A percentile compares a stretch with the other conserved stretches of the same genome.
These are phyloP conservation scores for Hyppa rectilinea DNA, from an alignment of 2,888 invertebrate species.

Conservation along the genomic window DNA sequence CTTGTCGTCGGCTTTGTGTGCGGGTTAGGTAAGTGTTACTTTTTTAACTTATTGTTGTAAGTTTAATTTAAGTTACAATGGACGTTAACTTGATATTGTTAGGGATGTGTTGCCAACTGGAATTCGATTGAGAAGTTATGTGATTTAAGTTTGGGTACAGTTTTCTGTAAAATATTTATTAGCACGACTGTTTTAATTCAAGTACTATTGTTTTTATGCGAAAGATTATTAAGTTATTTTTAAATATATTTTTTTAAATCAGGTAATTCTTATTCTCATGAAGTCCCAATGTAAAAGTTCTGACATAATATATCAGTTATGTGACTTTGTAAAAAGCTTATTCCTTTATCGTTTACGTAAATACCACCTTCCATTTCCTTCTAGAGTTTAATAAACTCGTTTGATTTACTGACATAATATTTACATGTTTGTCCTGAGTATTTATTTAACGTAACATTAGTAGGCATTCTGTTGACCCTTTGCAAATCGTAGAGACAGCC, in stretches of 20 bases:
- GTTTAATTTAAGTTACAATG: conserved; percentile 34
- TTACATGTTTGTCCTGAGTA: not conserved
- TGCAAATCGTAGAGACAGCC: not conserved
- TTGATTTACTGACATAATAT: conserved; percentile 24
- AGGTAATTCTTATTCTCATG: not conserved
- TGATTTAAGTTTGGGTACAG: conserved; percentile 27
- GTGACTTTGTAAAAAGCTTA: conserved; percentile 21
- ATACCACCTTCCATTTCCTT: conserved; percentile 24
- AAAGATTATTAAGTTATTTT: not conserved
- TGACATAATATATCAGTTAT: not conserved
- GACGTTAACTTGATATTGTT: conserved; percentile 38
- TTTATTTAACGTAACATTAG: conserved; percentile 26
- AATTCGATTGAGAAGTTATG: conserved; percentile 54
- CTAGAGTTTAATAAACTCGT: conserved; percentile 12
- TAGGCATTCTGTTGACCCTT: not conserved
- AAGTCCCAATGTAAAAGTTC: conserved; percentile 5
- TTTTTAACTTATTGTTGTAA: conserved; percentile 31
- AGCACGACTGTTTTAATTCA: not conserved
- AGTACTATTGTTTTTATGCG: not conserved
- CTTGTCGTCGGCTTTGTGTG: conserved; percentile 77
- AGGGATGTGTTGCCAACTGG: conserved; percentile 27
- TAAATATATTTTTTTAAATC: not conserved
- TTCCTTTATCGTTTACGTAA: conserved; percentile 26
- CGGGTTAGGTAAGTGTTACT: conserved; percentile 81
- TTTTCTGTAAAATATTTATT: conserved; percentile 1